These are phyloP conservation scores for Cyprinus carpio DNA, from an alignment of 2,113 vertebrate genomes.

Conservation along the genomic window DNA sequence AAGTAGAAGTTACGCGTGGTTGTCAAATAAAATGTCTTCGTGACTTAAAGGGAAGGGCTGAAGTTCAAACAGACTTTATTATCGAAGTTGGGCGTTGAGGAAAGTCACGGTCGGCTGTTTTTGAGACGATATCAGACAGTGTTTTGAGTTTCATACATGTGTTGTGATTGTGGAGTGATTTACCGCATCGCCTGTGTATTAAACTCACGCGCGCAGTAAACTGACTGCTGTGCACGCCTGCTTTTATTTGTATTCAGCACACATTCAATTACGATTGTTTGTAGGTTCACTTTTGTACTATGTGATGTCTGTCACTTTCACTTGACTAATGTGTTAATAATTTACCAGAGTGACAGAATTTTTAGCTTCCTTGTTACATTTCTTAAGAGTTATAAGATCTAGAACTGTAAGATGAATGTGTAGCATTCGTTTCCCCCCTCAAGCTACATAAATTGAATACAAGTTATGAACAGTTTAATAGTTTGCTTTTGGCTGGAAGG, in stretches of 20 bases:
- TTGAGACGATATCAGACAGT: neutral
- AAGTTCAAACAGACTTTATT: conserved; percentile 13
- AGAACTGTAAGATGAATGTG: neutral
- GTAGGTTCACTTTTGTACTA: neutral
- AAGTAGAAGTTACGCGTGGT: conserved; percentile 28
- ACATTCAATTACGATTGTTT: neutral
- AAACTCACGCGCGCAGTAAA: conserved; percentile 31
- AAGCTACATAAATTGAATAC: neutral
- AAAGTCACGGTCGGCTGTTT: neutral
- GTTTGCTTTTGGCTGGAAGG: neutral
- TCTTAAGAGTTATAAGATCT: neutral
- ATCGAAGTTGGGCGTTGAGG: neutral
- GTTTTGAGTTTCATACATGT: conserved; percentile 18
- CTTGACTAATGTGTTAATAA: neutral
- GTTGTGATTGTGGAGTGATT: conserved; percentile 20
- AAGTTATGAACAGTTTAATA: neutral
- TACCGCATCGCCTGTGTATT: conserved; percentile 26
- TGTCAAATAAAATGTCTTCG: conserved; percentile 14
- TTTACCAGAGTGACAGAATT: neutral
- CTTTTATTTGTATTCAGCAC: neutral
- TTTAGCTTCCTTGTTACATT: neutral
- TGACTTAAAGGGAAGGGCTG: neutral
- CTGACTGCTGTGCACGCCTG: neutral
- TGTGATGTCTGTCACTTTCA: conserved; percentile 8
- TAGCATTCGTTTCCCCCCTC: neutral